These are phyloP conservation scores for Leptopilina syphax DNA, from an alignment of 2,888 invertebrate genomes.

Conservation along the genomic window DNA sequence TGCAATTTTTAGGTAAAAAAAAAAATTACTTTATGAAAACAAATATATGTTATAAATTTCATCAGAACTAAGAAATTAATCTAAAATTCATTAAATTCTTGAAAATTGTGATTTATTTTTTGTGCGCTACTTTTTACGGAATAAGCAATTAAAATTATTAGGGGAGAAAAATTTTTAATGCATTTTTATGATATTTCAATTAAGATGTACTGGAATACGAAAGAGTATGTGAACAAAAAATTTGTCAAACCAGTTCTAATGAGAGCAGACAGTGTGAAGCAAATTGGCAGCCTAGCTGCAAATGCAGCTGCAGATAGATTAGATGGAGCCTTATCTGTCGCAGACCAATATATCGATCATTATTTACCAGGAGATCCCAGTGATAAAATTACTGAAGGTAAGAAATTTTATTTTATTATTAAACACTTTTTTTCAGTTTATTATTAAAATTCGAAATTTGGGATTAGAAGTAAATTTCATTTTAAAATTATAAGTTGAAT, in stretches of 20 bases:
- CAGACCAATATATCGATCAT: slow-evolving; percentile 90
- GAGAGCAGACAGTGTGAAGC: slow-evolving; percentile 90
- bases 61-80: no score
- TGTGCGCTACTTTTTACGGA: background rate
- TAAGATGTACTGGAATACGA: slow-evolving; percentile 88
- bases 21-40: no score
- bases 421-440: no score
- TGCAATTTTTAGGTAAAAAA: no score
- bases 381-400: slow-evolving; percentile 83
- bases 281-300: slow-evolving; percentile 86
- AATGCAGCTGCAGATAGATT: slow-evolving; percentile 86
- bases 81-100: no score
- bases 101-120: no score
- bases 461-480: no score
- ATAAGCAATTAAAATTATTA: no score
- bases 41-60: no score
- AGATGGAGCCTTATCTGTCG: slow-evolving; percentile 86
- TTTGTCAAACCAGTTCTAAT: slow-evolving; percentile 84
- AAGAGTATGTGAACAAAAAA: slow-evolving; percentile 84
- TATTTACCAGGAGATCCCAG: slow-evolving; percentile 84
- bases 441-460: no score
- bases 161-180: no score
- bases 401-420: slow-evolving; percentile 27
- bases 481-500: no score
- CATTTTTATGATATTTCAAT: background rate